Percentiles rank a stretch among this genome's conserved stretches.
These are phyloP conservation scores for Adrianichthys oophorus DNA, from an alignment of 2,797 vertebrate species.

Conservation along the genomic window DNA sequence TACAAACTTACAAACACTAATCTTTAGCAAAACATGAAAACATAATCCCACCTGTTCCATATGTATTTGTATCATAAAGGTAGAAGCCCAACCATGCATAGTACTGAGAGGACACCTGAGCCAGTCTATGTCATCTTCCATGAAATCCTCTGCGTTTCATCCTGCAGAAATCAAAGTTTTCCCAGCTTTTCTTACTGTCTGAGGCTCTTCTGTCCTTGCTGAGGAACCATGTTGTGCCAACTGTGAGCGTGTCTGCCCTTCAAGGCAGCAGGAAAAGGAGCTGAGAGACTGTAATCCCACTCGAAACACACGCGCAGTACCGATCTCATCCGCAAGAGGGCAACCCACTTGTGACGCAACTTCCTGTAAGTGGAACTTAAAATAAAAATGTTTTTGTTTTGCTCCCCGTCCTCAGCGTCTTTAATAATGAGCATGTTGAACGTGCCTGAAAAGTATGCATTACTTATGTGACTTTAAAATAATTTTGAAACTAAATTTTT, in stretches of 20 bases:
- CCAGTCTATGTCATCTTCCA: conserved; percentile 41
- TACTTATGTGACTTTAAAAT: too few relatives aligned
- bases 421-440: too few relatives aligned
- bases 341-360: conserved; percentile 56
- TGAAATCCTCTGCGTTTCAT: conserved; percentile 29
- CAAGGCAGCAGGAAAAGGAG: conserved; percentile 48
- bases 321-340: conserved; percentile 60
- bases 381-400: conserved; percentile 12
- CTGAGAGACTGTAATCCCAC: conserved; percentile 35
- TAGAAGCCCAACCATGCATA: conserved; percentile 46
- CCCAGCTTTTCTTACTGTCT: conserved; percentile 28
- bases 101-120: conserved; percentile 14
- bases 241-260: conserved; percentile 65
- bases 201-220: conserved; percentile 43
- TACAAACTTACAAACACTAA: background rate
- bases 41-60: conserved; percentile 15
- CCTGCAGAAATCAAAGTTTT: conserved; percentile 33
- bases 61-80: conserved; percentile 5
- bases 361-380: conserved; percentile 53
- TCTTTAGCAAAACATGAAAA: conserved; percentile 7
- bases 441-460: too few relatives aligned
- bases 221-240: conserved; percentile 48
- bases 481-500: too few relatives aligned
- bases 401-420: conserved; percentile 4
- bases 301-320: conserved; percentile 36